Percentiles rank a stretch among this genome's conserved stretches.
Evolutionary conservation across 2,888 invertebrate species (phyloP).

Genomic region (Hirtodrosophila confusa): DNA sequence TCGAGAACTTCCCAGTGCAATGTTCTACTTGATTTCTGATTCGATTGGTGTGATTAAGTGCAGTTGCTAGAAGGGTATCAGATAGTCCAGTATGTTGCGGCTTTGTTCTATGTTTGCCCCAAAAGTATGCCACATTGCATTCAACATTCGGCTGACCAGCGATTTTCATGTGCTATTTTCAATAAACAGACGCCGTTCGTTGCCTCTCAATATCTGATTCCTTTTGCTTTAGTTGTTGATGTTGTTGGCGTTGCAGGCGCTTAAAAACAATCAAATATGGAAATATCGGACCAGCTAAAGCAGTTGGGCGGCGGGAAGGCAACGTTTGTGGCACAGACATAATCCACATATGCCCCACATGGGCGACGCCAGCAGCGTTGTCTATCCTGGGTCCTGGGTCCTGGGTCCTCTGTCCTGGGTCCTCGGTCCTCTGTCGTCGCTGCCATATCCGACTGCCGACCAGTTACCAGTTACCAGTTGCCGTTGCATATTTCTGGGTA

Average conservation of each 20-base stretch:
- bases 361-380: constrained; percentile 40
- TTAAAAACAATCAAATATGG: constrained; percentile 76
- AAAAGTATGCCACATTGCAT: constrained; percentile 36
- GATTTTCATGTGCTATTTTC: constrained; percentile 65
- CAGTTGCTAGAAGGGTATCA: no score
- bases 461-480: constrained; percentile 22
- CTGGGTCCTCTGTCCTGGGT: not conserved
- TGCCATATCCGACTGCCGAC: constrained; percentile 37
- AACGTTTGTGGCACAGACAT: constrained; percentile 12
- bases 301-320: constrained; percentile 16
- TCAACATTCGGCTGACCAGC: constrained; percentile 31
- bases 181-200: constrained; percentile 62
- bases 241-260: constrained; percentile 40
- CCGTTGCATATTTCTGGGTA: constrained; percentile 67
- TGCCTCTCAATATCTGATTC: constrained; percentile 13
- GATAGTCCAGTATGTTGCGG: not conserved
- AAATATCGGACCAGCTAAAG: constrained; percentile 58
- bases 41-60: no score
- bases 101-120: not conserved
- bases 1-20: no score
- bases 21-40: no score
- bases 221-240: constrained; percentile 18
- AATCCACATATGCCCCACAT: constrained; percentile 58
- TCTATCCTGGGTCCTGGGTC: constrained; percentile 20
- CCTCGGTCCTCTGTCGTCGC: constrained; percentile 16